phyloP scores from a whole-genome alignment of 2,797 vertebrate species.

The Cheirogaleus major region DNA sequence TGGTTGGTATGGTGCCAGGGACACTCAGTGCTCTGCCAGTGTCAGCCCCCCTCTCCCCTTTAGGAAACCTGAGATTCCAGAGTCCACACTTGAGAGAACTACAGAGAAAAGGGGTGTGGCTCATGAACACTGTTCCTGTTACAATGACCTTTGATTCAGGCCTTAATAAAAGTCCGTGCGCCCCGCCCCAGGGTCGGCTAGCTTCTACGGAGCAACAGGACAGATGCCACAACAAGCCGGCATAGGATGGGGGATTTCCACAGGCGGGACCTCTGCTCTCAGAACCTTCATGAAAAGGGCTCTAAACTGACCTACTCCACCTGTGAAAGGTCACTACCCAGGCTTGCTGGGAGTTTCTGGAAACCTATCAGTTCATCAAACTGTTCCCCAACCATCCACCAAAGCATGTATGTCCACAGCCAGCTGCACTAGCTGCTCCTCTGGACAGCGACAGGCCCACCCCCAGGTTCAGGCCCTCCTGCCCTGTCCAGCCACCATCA shows the following conservation, averaged over 20 bases:
- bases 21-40: not conserved
- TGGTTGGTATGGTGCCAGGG: not conserved
- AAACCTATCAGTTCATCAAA: not conserved
- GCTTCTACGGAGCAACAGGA: not conserved
- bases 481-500: not conserved
- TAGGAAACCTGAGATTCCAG: constrained; percentile 15
- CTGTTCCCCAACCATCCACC: not conserved
- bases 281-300: constrained; percentile 9
- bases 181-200: not conserved
- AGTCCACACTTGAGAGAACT: not conserved
- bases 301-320: not conserved
- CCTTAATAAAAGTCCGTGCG: not conserved
- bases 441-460: not conserved
- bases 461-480: not conserved
- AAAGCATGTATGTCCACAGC: not conserved
- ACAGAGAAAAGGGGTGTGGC: not conserved
- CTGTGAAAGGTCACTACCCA: constrained; percentile 22
- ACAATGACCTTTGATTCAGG: constrained; percentile 44
- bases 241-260: constrained; percentile 41
- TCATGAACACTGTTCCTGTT: not conserved
- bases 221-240: not conserved
- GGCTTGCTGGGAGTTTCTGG: not conserved
- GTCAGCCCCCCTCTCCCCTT: not conserved
- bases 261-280: constrained; percentile 22
- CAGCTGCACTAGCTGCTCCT: not conserved